Evolutionary conservation across 2,888 invertebrate genomes (phyloP).

Genomic region (Nysson spinosus): DNA sequence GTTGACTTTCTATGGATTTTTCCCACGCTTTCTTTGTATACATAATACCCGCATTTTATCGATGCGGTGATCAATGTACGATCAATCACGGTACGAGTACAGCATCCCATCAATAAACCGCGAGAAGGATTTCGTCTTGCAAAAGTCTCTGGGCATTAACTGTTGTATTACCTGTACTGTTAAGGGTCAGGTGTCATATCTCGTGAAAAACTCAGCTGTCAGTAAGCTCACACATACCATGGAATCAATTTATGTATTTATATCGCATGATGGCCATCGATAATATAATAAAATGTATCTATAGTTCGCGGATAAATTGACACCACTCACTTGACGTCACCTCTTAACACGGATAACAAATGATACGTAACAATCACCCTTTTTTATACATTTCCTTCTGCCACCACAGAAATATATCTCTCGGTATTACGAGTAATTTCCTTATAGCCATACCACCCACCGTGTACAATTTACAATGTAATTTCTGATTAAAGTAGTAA

Average conservation of each 20-base stretch:
- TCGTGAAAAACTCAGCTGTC: slow-evolving; percentile 29
- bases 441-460: too few relatives aligned
- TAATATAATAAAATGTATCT: slow-evolving; percentile 5
- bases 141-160: slow-evolving; percentile 7
- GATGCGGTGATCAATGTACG: slow-evolving; percentile 34
- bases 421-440: too few relatives aligned
- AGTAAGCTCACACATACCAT: slow-evolving; percentile 21
- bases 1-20: slow-evolving; percentile 17
- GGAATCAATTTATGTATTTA: slow-evolving; percentile 10
- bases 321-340: too few relatives aligned
- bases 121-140: slow-evolving; percentile 1
- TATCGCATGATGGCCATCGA: slow-evolving; percentile 1
- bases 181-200: slow-evolving; percentile 36
- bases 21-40: slow-evolving; percentile 1
- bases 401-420: too few relatives aligned
- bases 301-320: not conserved
- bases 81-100: slow-evolving; percentile 38
- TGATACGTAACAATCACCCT: too few relatives aligned
- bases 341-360: too few relatives aligned
- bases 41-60: slow-evolving; percentile 13
- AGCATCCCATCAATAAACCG: not conserved
- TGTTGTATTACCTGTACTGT: slow-evolving; percentile 14
- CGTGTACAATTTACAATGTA: too few relatives aligned
- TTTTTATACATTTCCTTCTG: too few relatives aligned
- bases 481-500: too few relatives aligned